phyloP scores from a whole-genome alignment of 2,888 invertebrate species.

The Melinopterus prodromus region DNA sequence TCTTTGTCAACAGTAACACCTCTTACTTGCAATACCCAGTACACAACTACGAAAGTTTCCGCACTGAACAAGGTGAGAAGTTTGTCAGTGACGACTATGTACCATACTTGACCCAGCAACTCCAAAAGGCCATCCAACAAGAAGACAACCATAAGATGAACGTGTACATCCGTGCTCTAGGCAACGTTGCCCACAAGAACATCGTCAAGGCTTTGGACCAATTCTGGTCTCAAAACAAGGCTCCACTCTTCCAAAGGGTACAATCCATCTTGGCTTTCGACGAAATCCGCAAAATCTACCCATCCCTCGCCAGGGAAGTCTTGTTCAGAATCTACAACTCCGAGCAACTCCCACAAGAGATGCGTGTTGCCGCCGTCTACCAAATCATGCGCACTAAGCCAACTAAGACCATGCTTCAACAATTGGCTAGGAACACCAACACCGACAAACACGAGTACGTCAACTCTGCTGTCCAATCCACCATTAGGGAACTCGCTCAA shows the following conservation, averaged over 20 bases:
- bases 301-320: slow-evolving; percentile 65
- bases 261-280: slow-evolving; percentile 69
- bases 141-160: slow-evolving; percentile 67
- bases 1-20: slow-evolving; percentile 67
- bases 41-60: slow-evolving; percentile 70
- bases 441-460: slow-evolving; percentile 71
- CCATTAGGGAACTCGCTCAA: slow-evolving; percentile 66
- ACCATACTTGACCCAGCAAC: slow-evolving; percentile 65
- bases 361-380: slow-evolving; percentile 71
- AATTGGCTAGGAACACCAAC: slow-evolving; percentile 75
- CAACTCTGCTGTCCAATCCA: slow-evolving; percentile 70
- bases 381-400: slow-evolving; percentile 70
- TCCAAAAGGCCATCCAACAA: slow-evolving; percentile 64
- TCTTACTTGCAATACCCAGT: slow-evolving; percentile 71
- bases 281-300: slow-evolving; percentile 63
- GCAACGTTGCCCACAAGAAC: slow-evolving; percentile 69
- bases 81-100: slow-evolving; percentile 67
- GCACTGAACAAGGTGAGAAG: slow-evolving; percentile 60
- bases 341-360: slow-evolving; percentile 69
- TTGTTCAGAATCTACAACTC: slow-evolving; percentile 74
- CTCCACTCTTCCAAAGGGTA: slow-evolving; percentile 69
- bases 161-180: slow-evolving; percentile 70
- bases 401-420: slow-evolving; percentile 70
- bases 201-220: slow-evolving; percentile 70
- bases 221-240: slow-evolving; percentile 62